A percentile compares a stretch with the other conserved stretches of the same genome.
Conservation (phyloP, 2,888 invertebrate species). For the Smittia aterrima region DNA sequence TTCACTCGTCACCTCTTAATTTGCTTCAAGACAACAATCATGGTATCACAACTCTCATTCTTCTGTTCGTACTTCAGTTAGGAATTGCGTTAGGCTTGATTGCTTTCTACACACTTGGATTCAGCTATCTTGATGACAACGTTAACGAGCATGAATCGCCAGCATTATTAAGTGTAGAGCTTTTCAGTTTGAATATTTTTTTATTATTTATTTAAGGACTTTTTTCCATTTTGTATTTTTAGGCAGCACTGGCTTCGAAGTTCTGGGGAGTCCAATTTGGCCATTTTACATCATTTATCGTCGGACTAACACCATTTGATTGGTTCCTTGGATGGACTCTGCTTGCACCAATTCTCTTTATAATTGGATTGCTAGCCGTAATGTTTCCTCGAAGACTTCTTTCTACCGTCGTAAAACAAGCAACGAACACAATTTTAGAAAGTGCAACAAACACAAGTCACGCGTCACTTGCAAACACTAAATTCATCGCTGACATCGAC, state of each 20-base stretch:
- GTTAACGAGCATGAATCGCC: constrained; percentile 57
- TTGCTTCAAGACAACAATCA: constrained; percentile 43
- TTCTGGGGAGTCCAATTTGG: constrained; percentile 52
- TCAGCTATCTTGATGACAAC: constrained; percentile 64
- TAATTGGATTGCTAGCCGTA: constrained; percentile 56
- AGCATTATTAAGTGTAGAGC: constrained; percentile 55
- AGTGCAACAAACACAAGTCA: constrained; percentile 48
- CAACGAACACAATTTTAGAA: constrained; percentile 59
- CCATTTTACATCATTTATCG: constrained; percentile 50
- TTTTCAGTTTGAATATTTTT: too few relatives aligned
- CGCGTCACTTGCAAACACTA: constrained; percentile 47
- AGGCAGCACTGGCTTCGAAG: constrained; percentile 49
- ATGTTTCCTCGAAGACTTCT: constrained; percentile 60
- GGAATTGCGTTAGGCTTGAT: constrained; percentile 55
- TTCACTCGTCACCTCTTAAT: constrained; percentile 33
- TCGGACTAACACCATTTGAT: constrained; percentile 47
- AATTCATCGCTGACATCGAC: constrained; percentile 51
- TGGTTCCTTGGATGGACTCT: constrained; percentile 59
- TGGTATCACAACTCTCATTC: constrained; percentile 51
- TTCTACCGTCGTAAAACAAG: constrained; percentile 57
- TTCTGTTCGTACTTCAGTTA: constrained; percentile 57
- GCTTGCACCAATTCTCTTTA: constrained; percentile 53
- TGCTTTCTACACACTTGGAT: constrained; percentile 58
- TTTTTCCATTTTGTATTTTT: too few relatives aligned
- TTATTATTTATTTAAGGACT: neutral